Evolutionary conservation across 2,797 vertebrate species (phyloP), one percentile per base, ranked within the genome.

Genomic region (Enteromius paludinosus): DNA sequence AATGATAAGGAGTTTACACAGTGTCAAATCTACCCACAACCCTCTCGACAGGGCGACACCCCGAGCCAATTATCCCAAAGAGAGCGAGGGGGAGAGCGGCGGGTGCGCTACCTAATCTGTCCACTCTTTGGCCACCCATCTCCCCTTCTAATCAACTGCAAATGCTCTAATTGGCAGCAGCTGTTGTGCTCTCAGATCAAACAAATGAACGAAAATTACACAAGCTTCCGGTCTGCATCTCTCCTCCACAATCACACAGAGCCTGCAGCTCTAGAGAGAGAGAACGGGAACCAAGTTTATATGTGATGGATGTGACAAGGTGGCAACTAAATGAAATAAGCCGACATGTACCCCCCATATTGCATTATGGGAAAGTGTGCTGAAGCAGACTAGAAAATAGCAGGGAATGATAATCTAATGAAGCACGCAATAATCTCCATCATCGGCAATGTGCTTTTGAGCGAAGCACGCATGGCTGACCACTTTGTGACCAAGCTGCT

Each of bases 121-220:
- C 85, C 86, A 83, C 86, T 87, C 86, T 87, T 70, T 28, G 87
- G 86, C 88, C 87, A 90, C 87, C 87, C 87, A 89, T 85, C 84
- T 88, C 85, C 86, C 91, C 86, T 89, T 92, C 87, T 95, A 95
- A 95, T 95, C 94, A 95, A 90, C 90, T 92, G 92, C 93, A 94
- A 95, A 95, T 94, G 93, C 92, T 92, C 87, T 94, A 94, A 95
- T 94, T 91, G 94, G 93, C 92, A 93, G 92, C 95, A 95, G 94
- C 94, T 95, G 94, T 89, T 83, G 86, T 79, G 87, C 88, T 89
- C 85, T 89, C 87, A 92, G 92, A 95, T 95, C 94, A 95, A 95
- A 95, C 89, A 79, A 86, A 85, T 56, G 88, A 88, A 91, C 85
- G 88, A 92, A 92, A 93, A 94, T 93, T 94, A 91, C 92, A 91